phyloP scores from a whole-genome alignment of 1,140 invertebrate genomes.

The Aphaenogaster floridana region DNA sequence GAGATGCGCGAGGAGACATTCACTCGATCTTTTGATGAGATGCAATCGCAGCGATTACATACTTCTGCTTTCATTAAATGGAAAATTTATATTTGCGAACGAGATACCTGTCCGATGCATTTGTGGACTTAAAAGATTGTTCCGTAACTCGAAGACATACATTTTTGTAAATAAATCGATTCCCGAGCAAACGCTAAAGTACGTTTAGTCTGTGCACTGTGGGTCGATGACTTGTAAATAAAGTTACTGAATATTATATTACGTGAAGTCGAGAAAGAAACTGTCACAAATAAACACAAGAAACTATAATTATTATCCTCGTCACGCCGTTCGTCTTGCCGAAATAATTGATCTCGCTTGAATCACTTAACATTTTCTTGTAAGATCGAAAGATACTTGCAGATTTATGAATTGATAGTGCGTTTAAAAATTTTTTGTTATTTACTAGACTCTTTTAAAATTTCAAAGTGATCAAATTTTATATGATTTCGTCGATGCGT shows the following conservation, averaged over 20 bases:
- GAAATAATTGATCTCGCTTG: background rate
- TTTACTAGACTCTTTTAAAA: background rate
- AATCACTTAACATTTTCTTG: background rate
- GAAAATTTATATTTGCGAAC: slow-evolving; percentile 31
- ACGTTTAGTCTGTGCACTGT: slow-evolving; percentile 70
- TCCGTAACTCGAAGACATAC: slow-evolving; percentile 66
- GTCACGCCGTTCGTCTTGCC: slow-evolving; percentile 10
- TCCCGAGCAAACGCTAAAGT: slow-evolving; percentile 67
- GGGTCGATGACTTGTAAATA: slow-evolving; percentile 80
- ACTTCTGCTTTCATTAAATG: slow-evolving; percentile 64
- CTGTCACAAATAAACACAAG: slow-evolving; percentile 75
- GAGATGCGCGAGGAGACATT: slow-evolving; percentile 60
- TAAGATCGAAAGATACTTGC: background rate
- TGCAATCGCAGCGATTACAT: slow-evolving; percentile 43
- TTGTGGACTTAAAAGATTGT: slow-evolving; percentile 58
- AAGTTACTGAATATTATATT: slow-evolving; percentile 79
- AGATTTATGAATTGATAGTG: background rate
- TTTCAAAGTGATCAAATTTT: background rate
- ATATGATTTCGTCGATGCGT: background rate
- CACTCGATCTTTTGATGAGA: slow-evolving; percentile 60
- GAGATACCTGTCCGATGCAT: slow-evolving; percentile 49
- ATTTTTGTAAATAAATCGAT: slow-evolving; percentile 77
- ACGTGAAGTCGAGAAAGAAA: slow-evolving; percentile 71
- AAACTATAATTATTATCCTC: slow-evolving; percentile 68
- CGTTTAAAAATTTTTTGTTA: background rate